Base-by-base conservation (phyloP, 2,113 vertebrate species). In the Rhagologus leucostigma region DNA sequence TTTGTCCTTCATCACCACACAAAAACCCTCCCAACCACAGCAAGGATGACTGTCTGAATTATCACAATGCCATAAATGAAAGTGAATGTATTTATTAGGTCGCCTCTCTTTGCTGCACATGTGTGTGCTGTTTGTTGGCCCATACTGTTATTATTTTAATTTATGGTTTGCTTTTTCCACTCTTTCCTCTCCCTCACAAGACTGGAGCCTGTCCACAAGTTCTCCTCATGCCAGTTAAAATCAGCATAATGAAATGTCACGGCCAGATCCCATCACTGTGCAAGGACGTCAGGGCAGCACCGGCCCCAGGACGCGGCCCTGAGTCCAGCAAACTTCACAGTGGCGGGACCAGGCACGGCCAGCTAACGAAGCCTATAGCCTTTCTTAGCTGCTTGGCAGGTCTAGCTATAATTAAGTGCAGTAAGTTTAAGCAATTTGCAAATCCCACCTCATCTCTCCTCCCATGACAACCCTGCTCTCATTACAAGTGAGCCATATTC, bases 231-330 rank as follows among this genome's bases (percentile, higher is more conserved):
- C 95, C 97, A 94, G 80, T 93, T 97, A 95, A 94, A 95, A 97
- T 97, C 96, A 96, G 93, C 97, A 87, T 98, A 97, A 98, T 94
- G 95, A 97, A 97, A 97, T 62, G 59, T 97, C 97, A 95, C 1
- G 30, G 90, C 49, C 92, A 75, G 79, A n/a, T 29, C 59, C 82
- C 33, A 18, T 52, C 1, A 5, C 82, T 79, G 14, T 1, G 2
- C 76, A n/a, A 52, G 84, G 87, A 65, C 52, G 0, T 2, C 15
- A 30, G 67, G 42, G 83, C 35, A 29, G 53, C 15, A 19, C 63
- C 15, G 2, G 20, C 80, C 29, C 69, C 60, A n/a, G 85, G 87
- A 69, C 30, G 0, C 6, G 3, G 17, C 37, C 7, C 3, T 20
- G 27, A 46, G 63, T 19, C 4, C 9, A 2, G 50, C 1, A 3